Base-by-base conservation (phyloP, 2,888 invertebrate species). In the Tipula lateralis region DNA sequence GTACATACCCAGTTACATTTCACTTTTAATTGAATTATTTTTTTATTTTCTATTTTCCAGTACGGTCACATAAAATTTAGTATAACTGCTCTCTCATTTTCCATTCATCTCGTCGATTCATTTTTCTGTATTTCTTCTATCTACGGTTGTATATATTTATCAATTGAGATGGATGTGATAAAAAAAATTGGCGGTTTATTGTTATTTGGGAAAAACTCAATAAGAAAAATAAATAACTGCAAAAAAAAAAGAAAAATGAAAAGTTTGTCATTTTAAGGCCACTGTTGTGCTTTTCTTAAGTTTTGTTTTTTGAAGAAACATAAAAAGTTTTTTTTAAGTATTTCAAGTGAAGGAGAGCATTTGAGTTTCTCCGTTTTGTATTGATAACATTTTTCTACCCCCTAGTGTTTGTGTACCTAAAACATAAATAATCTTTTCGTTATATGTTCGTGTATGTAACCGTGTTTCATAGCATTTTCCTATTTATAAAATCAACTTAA, bases 1-100 rank as follows among this genome's bases (percentile, higher is more conserved):
- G 44, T 44, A 66, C 66, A 66, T 66, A 66, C 66, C 66, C 66
- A 66, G 66, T 66, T 66, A 66, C 66, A 66, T 66, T 66, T 66
- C 66, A 66, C 66, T 66, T 66, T 66, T 66, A 66, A 66, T 66
- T 66, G 66, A 66, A 66, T 66, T 66, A 66, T 66, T 66, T 66
- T 66, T 66, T 66, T 12, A 24, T 66, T 66, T 66, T 66, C 16
- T 24, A 66, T 66, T 66, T 66, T 66, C 66, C 66, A 66, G 66
- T 66, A 9, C 9, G 66, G 66, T 66, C 66, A 66, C 24, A 66
- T 66, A 66, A 19, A 66, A 66, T 66, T 66, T 66, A 24, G 66
- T 66, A 66, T 66, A 24, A 24, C 66, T 66, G 9, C 24, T 66
- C 66, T 66, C 24, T 66, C 24, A 24, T 66, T 66, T 66, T 66